A percentile compares a stretch with the other conserved stretches of the same genome.
Evolutionary conservation across 2,888 invertebrate species (phyloP).

Genomic region (Blera fallax): DNA sequence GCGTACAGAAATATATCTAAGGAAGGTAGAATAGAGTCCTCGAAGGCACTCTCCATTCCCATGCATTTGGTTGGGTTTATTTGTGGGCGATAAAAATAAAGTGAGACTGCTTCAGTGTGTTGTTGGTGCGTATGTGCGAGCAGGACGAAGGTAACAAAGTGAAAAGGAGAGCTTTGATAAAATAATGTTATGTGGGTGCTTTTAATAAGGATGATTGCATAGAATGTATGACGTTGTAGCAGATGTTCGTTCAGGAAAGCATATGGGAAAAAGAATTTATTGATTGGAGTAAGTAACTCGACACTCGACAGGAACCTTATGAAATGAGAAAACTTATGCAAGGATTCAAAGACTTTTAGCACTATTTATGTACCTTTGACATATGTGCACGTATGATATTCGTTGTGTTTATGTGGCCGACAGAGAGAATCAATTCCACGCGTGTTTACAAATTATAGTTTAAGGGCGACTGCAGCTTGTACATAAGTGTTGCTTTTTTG

Average conservation of each 20-base stretch:
- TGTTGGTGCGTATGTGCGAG: neutral
- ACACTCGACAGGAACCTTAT: neutral
- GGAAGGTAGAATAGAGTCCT: neutral
- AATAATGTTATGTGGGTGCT: conserved; percentile 9
- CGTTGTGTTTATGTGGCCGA: neutral
- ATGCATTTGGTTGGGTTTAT: conserved; percentile 3
- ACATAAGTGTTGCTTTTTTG: too few species aligned
- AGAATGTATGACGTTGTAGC: neutral
- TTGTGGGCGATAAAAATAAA: conserved; percentile 25
- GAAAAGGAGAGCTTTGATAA: neutral
- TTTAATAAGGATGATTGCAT: conserved; percentile 36
- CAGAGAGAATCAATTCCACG: too few species aligned
- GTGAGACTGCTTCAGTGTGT: neutral
- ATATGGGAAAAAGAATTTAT: neutral
- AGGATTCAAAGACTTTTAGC: neutral
- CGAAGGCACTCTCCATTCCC: neutral
- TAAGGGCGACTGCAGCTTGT: too few species aligned
- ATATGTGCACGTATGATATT: too few species aligned
- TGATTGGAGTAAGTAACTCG: neutral
- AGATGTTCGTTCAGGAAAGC: neutral
- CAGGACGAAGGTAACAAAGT: neutral
- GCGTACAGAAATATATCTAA: neutral
- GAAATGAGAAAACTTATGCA: neutral
- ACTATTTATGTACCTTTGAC: neutral
- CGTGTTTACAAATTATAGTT: too few species aligned